Conservation (phyloP, 1,140 invertebrate genomes). For the Pygmarrhopalites habei region DNA sequence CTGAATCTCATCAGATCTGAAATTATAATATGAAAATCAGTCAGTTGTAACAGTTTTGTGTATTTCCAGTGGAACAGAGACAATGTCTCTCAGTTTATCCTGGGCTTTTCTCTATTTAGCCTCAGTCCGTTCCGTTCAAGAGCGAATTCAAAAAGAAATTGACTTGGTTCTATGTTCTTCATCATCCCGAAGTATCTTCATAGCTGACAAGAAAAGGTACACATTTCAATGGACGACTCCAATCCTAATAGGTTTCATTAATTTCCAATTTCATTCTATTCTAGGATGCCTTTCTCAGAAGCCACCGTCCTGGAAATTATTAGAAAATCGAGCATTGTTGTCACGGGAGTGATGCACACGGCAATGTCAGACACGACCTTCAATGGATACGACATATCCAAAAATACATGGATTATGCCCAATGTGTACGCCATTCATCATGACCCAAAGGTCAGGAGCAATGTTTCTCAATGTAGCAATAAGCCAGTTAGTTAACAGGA, state of each 20-base stretch:
- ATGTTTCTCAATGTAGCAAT: not conserved
- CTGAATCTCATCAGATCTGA: not conserved
- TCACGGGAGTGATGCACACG: conserved; percentile 4
- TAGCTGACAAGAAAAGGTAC: not conserved
- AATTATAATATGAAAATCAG: not conserved
- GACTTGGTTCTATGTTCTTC: conserved; percentile 43
- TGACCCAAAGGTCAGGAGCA: conserved; percentile 38
- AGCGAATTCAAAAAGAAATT: conserved; percentile 43
- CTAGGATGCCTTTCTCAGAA: conserved; percentile 32
- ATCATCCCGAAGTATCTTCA: not conserved
- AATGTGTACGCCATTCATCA: conserved; percentile 46
- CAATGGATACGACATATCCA: conserved; percentile 42
- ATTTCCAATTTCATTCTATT: not conserved
- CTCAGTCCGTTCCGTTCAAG: conserved; percentile 43
- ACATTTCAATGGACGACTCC: too few relatives aligned
- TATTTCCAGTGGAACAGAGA: conserved; percentile 57
- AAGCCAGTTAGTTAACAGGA: too few relatives aligned
- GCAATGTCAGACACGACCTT: conserved; percentile 35
- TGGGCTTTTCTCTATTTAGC: conserved; percentile 46
- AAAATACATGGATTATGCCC: conserved; percentile 42
- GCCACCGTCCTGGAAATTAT: conserved; percentile 24
- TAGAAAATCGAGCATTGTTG: conserved; percentile 7
- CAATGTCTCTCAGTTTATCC: conserved; percentile 44
- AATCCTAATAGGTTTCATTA: not conserved
- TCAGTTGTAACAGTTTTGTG: not conserved